A percentile compares a stretch with the other conserved stretches of the same genome.
Evolutionary conservation across 2,797 vertebrate species (phyloP).

Genomic region (Remorina albescens): DNA sequence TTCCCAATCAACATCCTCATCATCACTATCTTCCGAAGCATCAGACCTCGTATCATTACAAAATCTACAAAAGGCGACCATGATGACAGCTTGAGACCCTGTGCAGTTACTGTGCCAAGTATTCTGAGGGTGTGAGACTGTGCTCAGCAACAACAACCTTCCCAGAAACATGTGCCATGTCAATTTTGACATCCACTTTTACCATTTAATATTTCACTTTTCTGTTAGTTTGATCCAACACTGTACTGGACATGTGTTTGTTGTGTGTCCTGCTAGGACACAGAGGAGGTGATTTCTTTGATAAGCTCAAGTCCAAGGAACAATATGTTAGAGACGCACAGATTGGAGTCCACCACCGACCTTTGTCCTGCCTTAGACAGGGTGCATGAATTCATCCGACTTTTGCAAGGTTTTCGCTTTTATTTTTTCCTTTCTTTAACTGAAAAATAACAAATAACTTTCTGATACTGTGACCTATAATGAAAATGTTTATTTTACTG

Average conservation of each 20-base stretch:
- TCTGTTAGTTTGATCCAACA: constrained; percentile 1
- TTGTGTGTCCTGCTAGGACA: constrained; percentile 57
- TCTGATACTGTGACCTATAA: neutral
- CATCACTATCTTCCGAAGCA: constrained; percentile 88
- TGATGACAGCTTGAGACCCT: constrained; percentile 31
- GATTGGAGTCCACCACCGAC: constrained; percentile 74
- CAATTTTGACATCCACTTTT: neutral
- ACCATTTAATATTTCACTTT: neutral
- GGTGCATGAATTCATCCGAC: constrained; percentile 78
- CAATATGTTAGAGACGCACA: constrained; percentile 63
- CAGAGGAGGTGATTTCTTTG: constrained; percentile 55
- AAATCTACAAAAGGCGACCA: constrained; percentile 43
- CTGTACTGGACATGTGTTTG: neutral
- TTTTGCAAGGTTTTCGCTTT: constrained; percentile 77
- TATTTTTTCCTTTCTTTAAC: neutral
- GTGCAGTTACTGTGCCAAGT: constrained; percentile 61
- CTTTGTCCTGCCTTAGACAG: constrained; percentile 76
- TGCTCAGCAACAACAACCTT: neutral
- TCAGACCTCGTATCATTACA: constrained; percentile 76
- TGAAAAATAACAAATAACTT: neutral
- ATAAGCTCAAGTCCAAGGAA: constrained; percentile 79
- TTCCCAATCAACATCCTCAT: constrained; percentile 92
- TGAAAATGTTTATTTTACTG: neutral
- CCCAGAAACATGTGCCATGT: neutral
- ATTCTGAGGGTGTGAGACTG: constrained; percentile 83